phyloP scores from a whole-genome alignment of 2,888 invertebrate genomes.

The Proisotoma minuta region DNA sequence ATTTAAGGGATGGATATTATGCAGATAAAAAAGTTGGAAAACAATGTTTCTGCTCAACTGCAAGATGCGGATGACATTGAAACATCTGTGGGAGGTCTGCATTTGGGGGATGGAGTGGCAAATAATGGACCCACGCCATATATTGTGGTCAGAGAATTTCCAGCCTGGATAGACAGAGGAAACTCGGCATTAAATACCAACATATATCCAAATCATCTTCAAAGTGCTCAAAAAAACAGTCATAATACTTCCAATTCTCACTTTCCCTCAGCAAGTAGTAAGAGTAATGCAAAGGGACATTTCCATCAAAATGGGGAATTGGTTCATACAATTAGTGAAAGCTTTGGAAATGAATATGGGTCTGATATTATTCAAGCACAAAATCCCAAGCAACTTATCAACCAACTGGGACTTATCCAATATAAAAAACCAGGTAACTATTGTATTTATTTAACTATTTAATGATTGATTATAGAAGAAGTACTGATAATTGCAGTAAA shows the following conservation, averaged over 20 bases:
- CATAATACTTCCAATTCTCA: background rate
- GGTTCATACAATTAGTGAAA: background rate
- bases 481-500: too few relatives aligned
- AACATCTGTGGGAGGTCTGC: background rate
- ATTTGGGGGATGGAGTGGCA: background rate
- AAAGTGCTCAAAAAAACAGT: background rate
- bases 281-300: background rate
- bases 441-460: too few relatives aligned
- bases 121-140: slow-evolving; percentile 18
- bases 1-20: slow-evolving; percentile 7
- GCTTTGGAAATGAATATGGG: background rate
- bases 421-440: slow-evolving; percentile 43
- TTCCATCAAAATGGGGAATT: background rate
- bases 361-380: slow-evolving; percentile 13
- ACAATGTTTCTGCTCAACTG: background rate
- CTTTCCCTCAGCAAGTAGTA: background rate
- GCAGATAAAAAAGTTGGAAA: background rate
- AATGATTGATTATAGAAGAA: too few relatives aligned
- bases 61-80: slow-evolving; percentile 6
- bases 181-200: slow-evolving; percentile 13
- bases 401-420: slow-evolving; percentile 39
- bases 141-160: slow-evolving; percentile 43
- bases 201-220: background rate
- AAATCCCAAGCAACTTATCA: slow-evolving; percentile 39
- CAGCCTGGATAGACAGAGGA: slow-evolving; percentile 33